Conservation (phyloP, 2,113 vertebrate species). For the Colaptes auratus region DNA sequence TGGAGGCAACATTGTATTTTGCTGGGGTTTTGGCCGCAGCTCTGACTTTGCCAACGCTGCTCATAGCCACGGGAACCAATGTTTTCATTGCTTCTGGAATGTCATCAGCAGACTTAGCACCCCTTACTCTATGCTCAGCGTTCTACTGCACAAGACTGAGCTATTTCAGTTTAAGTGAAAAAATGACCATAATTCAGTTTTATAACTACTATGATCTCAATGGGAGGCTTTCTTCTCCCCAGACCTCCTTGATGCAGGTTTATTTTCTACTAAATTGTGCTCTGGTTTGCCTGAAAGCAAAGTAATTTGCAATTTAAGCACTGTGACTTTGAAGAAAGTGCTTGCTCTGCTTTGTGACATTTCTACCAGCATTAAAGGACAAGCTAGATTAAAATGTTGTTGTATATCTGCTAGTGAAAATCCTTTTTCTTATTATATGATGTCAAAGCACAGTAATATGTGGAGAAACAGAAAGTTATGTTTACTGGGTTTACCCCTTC, state of each 20-base stretch:
- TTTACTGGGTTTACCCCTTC: not conserved
- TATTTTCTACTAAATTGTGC: not conserved
- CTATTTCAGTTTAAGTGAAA: not conserved
- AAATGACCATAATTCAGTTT: not conserved
- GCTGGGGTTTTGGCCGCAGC: not conserved
- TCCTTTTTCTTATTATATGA: not conserved
- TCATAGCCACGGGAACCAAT: fast-evolving
- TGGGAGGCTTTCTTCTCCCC: not conserved
- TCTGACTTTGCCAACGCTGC: not conserved
- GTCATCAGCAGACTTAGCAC: not conserved
- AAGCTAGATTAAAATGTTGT: not conserved
- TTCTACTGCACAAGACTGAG: not conserved
- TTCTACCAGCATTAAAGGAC: not conserved
- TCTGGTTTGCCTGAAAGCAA: not conserved
- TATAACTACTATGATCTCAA: not conserved
- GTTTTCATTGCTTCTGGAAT: not conserved
- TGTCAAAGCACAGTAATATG: not conserved
- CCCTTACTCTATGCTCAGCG: not conserved
- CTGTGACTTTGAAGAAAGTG: not conserved
- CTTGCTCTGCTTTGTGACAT: not conserved
- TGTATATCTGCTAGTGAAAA: not conserved
- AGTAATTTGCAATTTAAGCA: not conserved
- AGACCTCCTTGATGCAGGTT: not conserved
- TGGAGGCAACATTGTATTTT: not conserved
- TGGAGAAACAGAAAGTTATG: not conserved